phyloP scores from a whole-genome alignment of 2,113 vertebrate genomes.

The Sphaerodactylus townsendi region DNA sequence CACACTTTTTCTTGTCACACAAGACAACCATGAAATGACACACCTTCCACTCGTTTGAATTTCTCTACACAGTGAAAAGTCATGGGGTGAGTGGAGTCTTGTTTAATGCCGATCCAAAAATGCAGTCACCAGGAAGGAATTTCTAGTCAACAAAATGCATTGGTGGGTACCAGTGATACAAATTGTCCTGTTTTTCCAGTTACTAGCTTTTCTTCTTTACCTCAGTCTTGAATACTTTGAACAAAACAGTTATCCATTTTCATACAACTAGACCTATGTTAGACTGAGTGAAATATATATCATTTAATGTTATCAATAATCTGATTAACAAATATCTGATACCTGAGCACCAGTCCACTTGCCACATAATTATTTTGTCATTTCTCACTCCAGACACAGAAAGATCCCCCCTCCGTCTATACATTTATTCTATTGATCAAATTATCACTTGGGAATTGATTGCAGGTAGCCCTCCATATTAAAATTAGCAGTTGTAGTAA shows the following conservation, averaged over 20 bases:
- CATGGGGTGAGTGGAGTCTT: no score
- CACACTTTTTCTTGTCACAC: no score
- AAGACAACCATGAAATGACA: no score
- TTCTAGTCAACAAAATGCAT: no score
- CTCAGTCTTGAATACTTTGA: background rate
- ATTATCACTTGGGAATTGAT: constrained; percentile 51
- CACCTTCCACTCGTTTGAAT: no score
- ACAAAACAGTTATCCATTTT: background rate
- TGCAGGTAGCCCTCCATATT: constrained; percentile 7
- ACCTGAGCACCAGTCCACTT: constrained; percentile 39
- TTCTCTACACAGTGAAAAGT: no score
- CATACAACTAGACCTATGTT: background rate
- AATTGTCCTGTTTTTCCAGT: background rate
- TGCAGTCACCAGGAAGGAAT: no score
- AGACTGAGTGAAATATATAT: constrained; percentile 1
- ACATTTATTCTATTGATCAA: constrained; percentile 58
- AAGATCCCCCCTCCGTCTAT: constrained; percentile 35
- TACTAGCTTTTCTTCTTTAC: background rate
- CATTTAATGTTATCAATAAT: background rate
- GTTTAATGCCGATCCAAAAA: no score
- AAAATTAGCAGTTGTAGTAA: constrained; percentile 24
- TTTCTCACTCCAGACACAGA: constrained; percentile 55
- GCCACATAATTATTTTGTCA: constrained; percentile 71
- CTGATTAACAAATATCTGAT: constrained; percentile 34
- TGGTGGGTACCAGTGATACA: no score